Base-by-base conservation (phyloP, 2,888 invertebrate genomes). In the Oasisia sp. region DNA sequence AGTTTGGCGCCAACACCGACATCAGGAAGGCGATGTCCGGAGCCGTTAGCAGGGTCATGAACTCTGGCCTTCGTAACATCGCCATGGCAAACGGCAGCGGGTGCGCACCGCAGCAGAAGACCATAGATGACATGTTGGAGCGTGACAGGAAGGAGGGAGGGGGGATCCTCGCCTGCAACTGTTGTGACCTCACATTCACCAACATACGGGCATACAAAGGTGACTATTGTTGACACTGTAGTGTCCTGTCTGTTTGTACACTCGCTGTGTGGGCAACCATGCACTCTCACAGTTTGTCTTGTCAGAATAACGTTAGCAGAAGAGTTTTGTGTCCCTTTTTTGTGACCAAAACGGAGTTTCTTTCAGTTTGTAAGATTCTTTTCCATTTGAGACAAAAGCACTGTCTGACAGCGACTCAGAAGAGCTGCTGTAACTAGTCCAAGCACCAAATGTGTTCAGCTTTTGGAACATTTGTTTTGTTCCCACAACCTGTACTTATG, bases 121-220 rank as follows among this genome's bases (percentile, higher is more conserved):
- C 89, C 50, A 92, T 89, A 7, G 74, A 74, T 74, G 74, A 74
- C 74, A 74, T 74, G 74, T n/a, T 74, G n/a, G 74, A 74, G 74
- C 14, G 74, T 7, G 74, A 74, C 74, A 74, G 27, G 74, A 92
- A 91, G 56, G 92, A 92, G 89, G 56, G 93, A 92, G 74, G n/a
- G 90, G 92, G 38, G 14, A 92, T 45, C 90, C 98, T 98, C 95
- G 98, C 98, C 0, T 99, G 99, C 96, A 97, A 98, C 93, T 97
- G 98, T n/a, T 99, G 99, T 96, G 97, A 97, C 0, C 98, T 98
- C 0, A 97, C 98, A 50, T 99, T 98, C 95, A 98, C 98, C 0
- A 99, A 98, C 95, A 97, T 98, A 89, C 97, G 98, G 91, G 98
- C 98, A 0, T 97, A 99, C 44, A 99, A 99, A 96, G 98, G 99